Evolutionary conservation across 2,888 invertebrate species (phyloP).

Genomic region (Criorhina ranunculi): DNA sequence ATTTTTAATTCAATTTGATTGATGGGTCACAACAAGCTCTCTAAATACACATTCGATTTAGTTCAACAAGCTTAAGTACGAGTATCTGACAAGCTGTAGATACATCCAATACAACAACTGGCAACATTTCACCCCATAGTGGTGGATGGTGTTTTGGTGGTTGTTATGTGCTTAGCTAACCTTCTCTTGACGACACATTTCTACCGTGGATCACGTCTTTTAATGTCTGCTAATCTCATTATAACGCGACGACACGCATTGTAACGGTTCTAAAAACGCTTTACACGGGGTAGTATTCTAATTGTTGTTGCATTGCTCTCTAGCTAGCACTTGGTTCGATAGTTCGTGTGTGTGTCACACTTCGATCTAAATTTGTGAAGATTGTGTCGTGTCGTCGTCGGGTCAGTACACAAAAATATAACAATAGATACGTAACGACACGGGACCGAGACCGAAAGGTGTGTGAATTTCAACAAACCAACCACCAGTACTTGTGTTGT

Average conservation of each 20-base stretch:
- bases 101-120: slow-evolving; percentile 23
- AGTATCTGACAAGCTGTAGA: neutral
- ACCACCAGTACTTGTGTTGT: slow-evolving; percentile 39
- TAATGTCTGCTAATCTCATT: slow-evolving; percentile 60
- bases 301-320: slow-evolving; percentile 46
- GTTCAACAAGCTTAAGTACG: slow-evolving; percentile 35
- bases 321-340: slow-evolving; percentile 45
- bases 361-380: slow-evolving; percentile 54
- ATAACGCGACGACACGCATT: slow-evolving; percentile 44
- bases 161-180: slow-evolving; percentile 24
- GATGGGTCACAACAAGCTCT: slow-evolving; percentile 21
- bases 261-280: slow-evolving; percentile 20
- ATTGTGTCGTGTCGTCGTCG: slow-evolving; percentile 33
- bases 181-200: slow-evolving; percentile 49
- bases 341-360: slow-evolving; percentile 65
- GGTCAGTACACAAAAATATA: slow-evolving; percentile 67
- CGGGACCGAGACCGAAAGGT: slow-evolving; percentile 22
- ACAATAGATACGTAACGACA: slow-evolving; percentile 29
- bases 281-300: slow-evolving; percentile 16
- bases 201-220: slow-evolving; percentile 54
- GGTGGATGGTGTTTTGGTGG: slow-evolving; percentile 15
- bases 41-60: slow-evolving; percentile 22
- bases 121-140: slow-evolving; percentile 49
- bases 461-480: slow-evolving; percentile 31
- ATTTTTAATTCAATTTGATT: slow-evolving; percentile 45